These are phyloP conservation scores for Conger conger DNA, from an alignment of 2,113 vertebrate genomes.

Conservation along the genomic window DNA sequence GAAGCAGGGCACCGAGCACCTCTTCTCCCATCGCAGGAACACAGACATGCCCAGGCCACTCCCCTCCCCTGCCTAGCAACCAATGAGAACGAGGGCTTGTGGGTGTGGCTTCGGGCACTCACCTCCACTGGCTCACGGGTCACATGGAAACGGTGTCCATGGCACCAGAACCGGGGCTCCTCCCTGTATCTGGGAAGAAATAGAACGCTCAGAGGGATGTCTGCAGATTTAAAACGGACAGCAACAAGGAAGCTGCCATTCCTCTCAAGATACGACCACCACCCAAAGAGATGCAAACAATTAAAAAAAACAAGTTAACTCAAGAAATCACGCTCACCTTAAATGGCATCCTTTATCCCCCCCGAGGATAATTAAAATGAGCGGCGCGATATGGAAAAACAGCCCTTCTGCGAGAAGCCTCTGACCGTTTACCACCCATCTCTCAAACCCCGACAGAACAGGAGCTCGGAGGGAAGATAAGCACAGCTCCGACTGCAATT, in stretches of 20 bases:
- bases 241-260: background rate
- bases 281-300: background rate
- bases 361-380: background rate
- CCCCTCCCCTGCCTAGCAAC: background rate
- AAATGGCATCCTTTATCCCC: background rate
- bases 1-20: background rate
- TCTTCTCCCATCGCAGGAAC: background rate
- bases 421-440: conserved; percentile 44
- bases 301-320: background rate
- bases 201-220: background rate
- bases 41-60: too few relatives aligned
- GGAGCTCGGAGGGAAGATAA: conserved; percentile 54
- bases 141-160: background rate
- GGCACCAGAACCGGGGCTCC: background rate
- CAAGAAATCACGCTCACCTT: background rate
- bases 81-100: background rate
- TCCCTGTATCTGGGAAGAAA: background rate
- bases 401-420: conserved; percentile 52
- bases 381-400: background rate
- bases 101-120: conserved; percentile 1
- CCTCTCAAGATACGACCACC: background rate
- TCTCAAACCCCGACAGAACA: conserved; percentile 24
- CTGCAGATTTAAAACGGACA: background rate
- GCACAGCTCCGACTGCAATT: conserved; percentile 55
- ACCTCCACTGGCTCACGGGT: conserved; percentile 14